Base-by-base conservation (phyloP, 1,140 invertebrate species). In the Eulimnadia texana region DNA sequence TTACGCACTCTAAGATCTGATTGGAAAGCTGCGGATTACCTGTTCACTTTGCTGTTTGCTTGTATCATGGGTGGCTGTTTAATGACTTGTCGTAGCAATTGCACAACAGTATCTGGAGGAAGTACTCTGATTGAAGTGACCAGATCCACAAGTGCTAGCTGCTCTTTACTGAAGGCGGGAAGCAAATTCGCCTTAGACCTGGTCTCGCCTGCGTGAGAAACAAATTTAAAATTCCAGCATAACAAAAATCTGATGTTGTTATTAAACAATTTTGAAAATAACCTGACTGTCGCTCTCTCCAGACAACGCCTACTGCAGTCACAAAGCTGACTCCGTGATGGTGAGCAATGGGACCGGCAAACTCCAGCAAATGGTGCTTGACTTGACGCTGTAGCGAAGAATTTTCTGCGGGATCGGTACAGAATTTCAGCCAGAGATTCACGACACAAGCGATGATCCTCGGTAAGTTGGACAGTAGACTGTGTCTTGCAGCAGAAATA, bases 331-430 rank as follows among this genome's bases (percentile, higher is more conserved):
- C 77, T 28, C 87, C 84, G 72, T 95, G 88, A 70, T 90, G 84
- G 49, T 89, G 79, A 16, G 89, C 88, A 52, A 95, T 84, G 1
- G 92, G 90, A 68, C 87, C 90, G 0, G 95, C 71, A 60, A 93
- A 84, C 69, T 91, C 87, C 57, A 94, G 71, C 25, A 95, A 77
- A 64, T 90, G 84, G 66, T 87, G 83, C 60, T 84, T 83, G 0
- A 88, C 81, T 63, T 83, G 75, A 72, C 84, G 64, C 42, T 22
- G 20, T 42, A 16, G 13, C 22, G 75, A 3, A 78, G 76, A 72
- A 77, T 80, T 47, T 80, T 72, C 72, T 19, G 71, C 70, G 50
- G 75, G 66, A 11, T 84, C 77, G 27, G 84, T 84, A 42, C 33
- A 42, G 33, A 9, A 42, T 42, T 16, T 42, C 69, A 85, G 83